phyloP scores from a whole-genome alignment of 2,888 invertebrate species.

The Callosobruchus maculatus region DNA sequence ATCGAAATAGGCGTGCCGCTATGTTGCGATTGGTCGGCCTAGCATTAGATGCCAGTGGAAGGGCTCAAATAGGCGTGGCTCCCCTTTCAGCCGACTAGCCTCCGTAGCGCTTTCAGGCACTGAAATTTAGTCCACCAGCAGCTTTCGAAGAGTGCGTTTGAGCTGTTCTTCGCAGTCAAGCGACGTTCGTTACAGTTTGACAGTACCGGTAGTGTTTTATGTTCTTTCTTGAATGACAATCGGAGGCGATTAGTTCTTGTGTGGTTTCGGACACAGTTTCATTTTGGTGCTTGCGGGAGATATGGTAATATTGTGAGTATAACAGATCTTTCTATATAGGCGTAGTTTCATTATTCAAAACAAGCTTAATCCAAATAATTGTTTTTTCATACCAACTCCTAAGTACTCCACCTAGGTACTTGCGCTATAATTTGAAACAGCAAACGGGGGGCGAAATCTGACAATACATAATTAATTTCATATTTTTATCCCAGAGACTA shows the following conservation, averaged over 20 bases:
- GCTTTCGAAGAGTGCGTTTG: not conserved
- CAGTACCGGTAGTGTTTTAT: not conserved
- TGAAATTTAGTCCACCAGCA: not conserved
- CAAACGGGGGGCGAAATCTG: too few relatives aligned
- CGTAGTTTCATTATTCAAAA: too few relatives aligned
- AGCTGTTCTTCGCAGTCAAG: not conserved
- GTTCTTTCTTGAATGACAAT: not conserved
- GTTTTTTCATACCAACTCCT: too few relatives aligned
- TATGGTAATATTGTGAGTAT: conserved; percentile 50
- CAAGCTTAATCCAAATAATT: too few relatives aligned
- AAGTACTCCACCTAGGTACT: too few relatives aligned
- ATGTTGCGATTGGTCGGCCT: conserved; percentile 24
- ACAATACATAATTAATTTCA: too few relatives aligned
- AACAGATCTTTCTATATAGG: not conserved
- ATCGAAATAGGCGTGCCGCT: conserved; percentile 31
- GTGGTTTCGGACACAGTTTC: conserved; percentile 2
- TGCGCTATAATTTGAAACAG: too few relatives aligned
- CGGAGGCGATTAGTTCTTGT: not conserved
- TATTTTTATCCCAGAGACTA: too few relatives aligned
- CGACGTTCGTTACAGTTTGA: not conserved
- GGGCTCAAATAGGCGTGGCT: conserved; percentile 8
- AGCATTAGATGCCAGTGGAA: conserved; percentile 12
- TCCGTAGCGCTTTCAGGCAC: not conserved
- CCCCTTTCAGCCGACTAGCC: conserved; percentile 3
- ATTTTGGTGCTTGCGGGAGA: conserved; percentile 32